Percentiles rank a stretch among this genome's conserved stretches.
phyloP scores from a whole-genome alignment of 2,888 invertebrate genomes.

The Leuctra nigra region DNA sequence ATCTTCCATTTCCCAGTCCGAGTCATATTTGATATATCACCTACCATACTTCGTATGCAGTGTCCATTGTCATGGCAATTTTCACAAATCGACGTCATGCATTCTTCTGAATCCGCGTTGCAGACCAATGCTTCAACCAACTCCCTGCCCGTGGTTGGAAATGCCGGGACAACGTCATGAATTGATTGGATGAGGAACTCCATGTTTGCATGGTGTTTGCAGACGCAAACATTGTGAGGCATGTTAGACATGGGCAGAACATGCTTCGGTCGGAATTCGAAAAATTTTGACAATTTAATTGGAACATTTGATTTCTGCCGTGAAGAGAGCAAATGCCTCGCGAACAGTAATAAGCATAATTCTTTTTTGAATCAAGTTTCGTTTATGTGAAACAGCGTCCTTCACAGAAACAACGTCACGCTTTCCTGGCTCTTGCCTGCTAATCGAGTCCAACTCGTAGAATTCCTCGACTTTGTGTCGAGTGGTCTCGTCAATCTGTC shows the following conservation, averaged over 20 bases:
- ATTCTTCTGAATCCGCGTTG: background rate
- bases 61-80: background rate
- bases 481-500: no score
- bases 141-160: background rate
- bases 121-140: background rate
- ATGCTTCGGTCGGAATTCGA: constrained; percentile 16
- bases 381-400: background rate
- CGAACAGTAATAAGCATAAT: constrained; percentile 9
- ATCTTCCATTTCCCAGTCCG: background rate
- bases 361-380: constrained; percentile 7
- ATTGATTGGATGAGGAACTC: constrained; percentile 16
- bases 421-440: constrained; percentile 15
- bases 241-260: background rate
- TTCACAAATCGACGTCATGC: background rate
- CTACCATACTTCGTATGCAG: no score
- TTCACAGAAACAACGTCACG: constrained; percentile 12
- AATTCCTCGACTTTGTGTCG: background rate
- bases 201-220: constrained; percentile 18
- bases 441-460: background rate
- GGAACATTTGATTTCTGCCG: background rate
- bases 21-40: no score
- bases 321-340: constrained; percentile 12
- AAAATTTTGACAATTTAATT: constrained; percentile 18
- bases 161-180: background rate
- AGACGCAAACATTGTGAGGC: constrained; percentile 14